A percentile compares a stretch with the other conserved stretches of the same genome.
Conservation (phyloP, 2,888 invertebrate genomes). For the Rhimphoctona megacephalus region DNA sequence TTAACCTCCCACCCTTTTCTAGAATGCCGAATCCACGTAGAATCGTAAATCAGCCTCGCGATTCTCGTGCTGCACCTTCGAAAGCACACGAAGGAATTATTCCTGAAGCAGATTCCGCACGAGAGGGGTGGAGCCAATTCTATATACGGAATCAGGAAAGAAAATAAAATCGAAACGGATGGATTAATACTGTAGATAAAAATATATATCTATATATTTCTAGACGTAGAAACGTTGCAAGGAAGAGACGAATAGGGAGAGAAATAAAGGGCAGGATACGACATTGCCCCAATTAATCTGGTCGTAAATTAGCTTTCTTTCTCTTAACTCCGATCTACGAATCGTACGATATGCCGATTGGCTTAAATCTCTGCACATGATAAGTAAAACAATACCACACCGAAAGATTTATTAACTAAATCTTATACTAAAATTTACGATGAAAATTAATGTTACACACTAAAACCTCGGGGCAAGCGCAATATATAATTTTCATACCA, state of each 20-base stretch:
- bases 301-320: slow-evolving; percentile 53
- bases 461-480: not conserved
- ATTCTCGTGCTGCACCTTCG: slow-evolving; percentile 49
- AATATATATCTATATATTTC: slow-evolving; percentile 3
- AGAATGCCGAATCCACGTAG: slow-evolving; percentile 50
- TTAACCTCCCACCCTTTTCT: slow-evolving; percentile 9
- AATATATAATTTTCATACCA: not conserved
- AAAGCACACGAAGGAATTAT: slow-evolving; percentile 55
- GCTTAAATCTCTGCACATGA: slow-evolving; percentile 14
- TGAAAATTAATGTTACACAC: not conserved
- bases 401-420: not conserved
- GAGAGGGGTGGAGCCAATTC: slow-evolving; percentile 44
- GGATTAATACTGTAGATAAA: slow-evolving; percentile 27
- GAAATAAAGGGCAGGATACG: slow-evolving; percentile 12
- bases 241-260: not conserved
- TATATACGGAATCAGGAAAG: slow-evolving; percentile 41
- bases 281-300: slow-evolving; percentile 49
- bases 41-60: slow-evolving; percentile 59
- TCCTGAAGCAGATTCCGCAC: slow-evolving; percentile 37
- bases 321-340: slow-evolving; percentile 7
- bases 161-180: slow-evolving; percentile 49
- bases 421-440: not conserved
- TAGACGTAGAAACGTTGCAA: not conserved
- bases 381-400: not conserved
- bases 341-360: not conserved